A percentile compares a stretch with the other conserved stretches of the same genome.
Conservation (phyloP, 53 echinoderm and acorn worm species). For the Paelopatides confundens region DNA sequence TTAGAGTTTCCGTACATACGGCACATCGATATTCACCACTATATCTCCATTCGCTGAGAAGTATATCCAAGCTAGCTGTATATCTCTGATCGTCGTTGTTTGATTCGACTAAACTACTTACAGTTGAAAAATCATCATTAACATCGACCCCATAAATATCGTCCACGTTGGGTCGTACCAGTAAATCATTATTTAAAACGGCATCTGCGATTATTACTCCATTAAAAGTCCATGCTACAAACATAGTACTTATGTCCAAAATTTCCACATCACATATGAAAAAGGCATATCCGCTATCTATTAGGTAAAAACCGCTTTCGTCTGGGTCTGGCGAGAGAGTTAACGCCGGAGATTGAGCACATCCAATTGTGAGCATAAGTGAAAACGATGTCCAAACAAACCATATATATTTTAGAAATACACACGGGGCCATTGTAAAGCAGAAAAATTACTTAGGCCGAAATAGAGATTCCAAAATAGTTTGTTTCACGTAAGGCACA, state of each 20-base stretch:
- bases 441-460: too few relatives aligned
- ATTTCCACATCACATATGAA: not conserved
- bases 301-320: not conserved
- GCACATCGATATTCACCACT: constrained; percentile 20
- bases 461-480: too few relatives aligned
- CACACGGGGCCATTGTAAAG: not conserved
- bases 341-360: not conserved
- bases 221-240: constrained; percentile 14
- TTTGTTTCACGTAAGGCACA: too few relatives aligned
- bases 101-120: not conserved
- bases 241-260: not conserved
- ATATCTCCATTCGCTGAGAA: not conserved
- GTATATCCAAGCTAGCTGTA: not conserved
- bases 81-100: not conserved
- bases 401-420: not conserved
- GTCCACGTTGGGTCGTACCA: not conserved
- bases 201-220: constrained; percentile 8
- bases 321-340: not conserved
- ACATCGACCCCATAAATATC: not conserved
- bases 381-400: not conserved
- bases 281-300: not conserved
- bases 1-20: not conserved
- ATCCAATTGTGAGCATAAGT: not conserved
- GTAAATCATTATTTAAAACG: not conserved
- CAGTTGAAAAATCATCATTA: not conserved